phyloP scores from a whole-genome alignment of 2,113 vertebrate genomes.

The Ochotona princeps region DNA sequence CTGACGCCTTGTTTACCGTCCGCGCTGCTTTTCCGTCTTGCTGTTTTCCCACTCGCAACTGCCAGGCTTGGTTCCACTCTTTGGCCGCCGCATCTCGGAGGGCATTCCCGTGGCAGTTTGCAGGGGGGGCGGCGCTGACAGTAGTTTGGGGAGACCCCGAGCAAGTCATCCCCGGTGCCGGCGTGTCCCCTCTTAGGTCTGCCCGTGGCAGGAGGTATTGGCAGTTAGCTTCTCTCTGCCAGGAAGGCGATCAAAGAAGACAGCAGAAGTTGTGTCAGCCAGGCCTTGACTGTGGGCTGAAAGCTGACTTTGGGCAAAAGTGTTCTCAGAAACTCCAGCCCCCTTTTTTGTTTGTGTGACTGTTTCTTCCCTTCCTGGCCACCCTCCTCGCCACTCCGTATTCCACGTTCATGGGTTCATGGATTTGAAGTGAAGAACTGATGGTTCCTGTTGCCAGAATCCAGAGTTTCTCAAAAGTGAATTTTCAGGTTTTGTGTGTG shows the following conservation, averaged over 20 bases:
- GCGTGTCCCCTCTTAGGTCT: background rate
- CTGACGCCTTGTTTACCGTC: constrained; percentile 49
- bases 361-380: background rate
- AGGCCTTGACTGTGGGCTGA: constrained; percentile 33
- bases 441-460: background rate
- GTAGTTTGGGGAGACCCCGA: constrained; percentile 29
- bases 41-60: constrained; percentile 10
- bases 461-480: constrained; percentile 52
- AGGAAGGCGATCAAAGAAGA: constrained; percentile 38
- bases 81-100: background rate
- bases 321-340: background rate
- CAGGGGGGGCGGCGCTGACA: background rate
- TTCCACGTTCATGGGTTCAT: constrained; percentile 9
- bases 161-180: background rate
- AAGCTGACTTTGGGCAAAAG: background rate
- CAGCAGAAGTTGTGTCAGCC: constrained; percentile 36
- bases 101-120: background rate
- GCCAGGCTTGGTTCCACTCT: constrained; percentile 6
- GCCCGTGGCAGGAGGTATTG: background rate
- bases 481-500: constrained; percentile 8
- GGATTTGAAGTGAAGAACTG: constrained; percentile 47
- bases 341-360: background rate
- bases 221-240: background rate
- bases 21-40: background rate
- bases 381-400: background rate